A percentile compares a stretch with the other conserved stretches of the same genome.
These are phyloP conservation scores for Aegithalos caudatus DNA, from an alignment of 2,113 vertebrate species.

Conservation along the genomic window DNA sequence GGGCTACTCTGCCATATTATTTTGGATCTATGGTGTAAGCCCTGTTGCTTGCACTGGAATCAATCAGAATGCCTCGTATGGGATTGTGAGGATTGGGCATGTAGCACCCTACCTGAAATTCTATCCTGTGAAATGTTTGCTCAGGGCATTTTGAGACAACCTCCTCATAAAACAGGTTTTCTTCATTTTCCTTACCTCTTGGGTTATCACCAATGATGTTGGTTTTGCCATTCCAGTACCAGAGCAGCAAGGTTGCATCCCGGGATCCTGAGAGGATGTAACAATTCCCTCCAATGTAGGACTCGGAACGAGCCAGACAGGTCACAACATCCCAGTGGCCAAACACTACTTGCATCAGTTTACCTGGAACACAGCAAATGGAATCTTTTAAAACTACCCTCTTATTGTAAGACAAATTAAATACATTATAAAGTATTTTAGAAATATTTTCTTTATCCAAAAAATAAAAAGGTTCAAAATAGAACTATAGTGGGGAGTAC, in stretches of 20 bases:
- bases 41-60: background rate
- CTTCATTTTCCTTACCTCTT: conserved; percentile 77
- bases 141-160: background rate
- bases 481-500: background rate
- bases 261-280: conserved; percentile 94
- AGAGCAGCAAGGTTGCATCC: conserved; percentile 94
- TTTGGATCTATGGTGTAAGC: background rate
- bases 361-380: conserved; percentile 78
- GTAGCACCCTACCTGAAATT: background rate
- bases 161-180: background rate
- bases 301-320: conserved; percentile 91
- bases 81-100: background rate
- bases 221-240: conserved; percentile 98
- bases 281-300: conserved; percentile 96
- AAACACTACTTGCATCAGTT: conserved; percentile 94
- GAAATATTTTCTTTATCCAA: background rate
- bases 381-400: background rate
- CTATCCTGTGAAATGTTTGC: background rate
- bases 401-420: background rate
- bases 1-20: background rate
- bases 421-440: background rate
- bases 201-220: conserved; percentile 88
- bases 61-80: background rate
- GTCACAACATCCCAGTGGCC: conserved; percentile 97
- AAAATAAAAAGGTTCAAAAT: background rate